Evolutionary conservation across 2,797 vertebrate species (phyloP), one percentile per base, ranked within the genome.

Genomic region (Lithobates pipiens): DNA sequence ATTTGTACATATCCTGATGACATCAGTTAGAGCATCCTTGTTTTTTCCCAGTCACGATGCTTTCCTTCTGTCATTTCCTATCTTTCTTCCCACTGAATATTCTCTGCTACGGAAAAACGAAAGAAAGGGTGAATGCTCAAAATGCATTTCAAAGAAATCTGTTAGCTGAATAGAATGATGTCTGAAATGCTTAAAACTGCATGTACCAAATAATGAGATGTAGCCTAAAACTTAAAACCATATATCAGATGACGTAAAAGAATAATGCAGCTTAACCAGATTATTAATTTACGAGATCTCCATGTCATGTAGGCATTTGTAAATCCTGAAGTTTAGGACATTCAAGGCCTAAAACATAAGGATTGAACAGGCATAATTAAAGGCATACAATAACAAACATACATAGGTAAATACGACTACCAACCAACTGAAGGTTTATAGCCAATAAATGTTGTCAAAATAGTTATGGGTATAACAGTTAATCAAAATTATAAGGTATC

Each of bases 1-100:
- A 36, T 68, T 36, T 81, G 70, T 81, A 67, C 70, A 76, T 69
- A 80, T 76, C 84, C 84, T 81, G 77, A 76, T 85, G 77, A 80
- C 78, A 76, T 76, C 63, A 70, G 46, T 67, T 10, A 70, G 46
- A 54, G 16, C 61, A 36, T 70, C 42, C 54, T 74, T 76, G 76
- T 76, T 80, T 79, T 78, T 85, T 57, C 77, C 29, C 57, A 67
- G 21, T 57, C n/a, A 50, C 10, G 27, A 34, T 36, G 21, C 23
- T 69, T 74, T 57, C 42, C 11, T 68, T 23, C n/a, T 75, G 42
- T n/a, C 23, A 80, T 67, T 76, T 85, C 71, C 84, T 70, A 29
- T 69, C 18, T 70, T 85, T 61, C 32, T 76, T 69, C 50, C 27
- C 21, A 29, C 46, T 85, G 71, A 63, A 80, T 39, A 54, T 65